A percentile compares a stretch with the other conserved stretches of the same genome.
phyloP scores from a whole-genome alignment of 2,113 vertebrate species.

The Calidris pugnax region DNA sequence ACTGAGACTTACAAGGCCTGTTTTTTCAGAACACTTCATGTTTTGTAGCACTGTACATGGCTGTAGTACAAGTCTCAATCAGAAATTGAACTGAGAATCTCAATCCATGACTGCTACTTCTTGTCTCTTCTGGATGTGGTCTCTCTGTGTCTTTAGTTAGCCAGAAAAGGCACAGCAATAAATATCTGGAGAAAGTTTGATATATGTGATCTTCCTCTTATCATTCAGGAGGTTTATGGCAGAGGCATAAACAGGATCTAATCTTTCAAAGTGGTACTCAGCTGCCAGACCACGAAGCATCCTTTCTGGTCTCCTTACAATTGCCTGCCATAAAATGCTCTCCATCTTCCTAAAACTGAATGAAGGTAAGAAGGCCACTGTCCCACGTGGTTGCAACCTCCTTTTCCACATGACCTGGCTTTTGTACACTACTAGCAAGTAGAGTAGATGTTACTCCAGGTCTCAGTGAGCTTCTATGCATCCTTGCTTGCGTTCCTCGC shows the following conservation, averaged over 20 bases:
- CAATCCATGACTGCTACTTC: neutral
- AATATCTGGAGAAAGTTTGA: neutral
- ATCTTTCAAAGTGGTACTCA: neutral
- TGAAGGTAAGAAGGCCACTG: neutral
- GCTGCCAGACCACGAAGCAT: neutral
- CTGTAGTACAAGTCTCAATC: neutral
- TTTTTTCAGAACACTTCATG: neutral
- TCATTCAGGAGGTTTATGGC: neutral
- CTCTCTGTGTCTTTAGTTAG: neutral
- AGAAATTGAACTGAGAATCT: neutral
- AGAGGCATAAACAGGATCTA: neutral
- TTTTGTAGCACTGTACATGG: neutral
- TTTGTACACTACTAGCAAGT: neutral
- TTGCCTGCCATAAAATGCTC: neutral
- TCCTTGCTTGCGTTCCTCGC: neutral
- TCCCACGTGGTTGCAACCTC: neutral
- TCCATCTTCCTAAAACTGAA: neutral
- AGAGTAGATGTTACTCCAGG: neutral
- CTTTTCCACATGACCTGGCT: neutral
- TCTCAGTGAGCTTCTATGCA: neutral
- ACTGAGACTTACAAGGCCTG: neutral
- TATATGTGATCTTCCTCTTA: neutral
- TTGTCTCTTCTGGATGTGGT: neutral
- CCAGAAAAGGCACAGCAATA: neutral
- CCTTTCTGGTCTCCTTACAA: neutral